A percentile compares a stretch with the other conserved stretches of the same genome.
These are phyloP conservation scores for Drosophila helvetica DNA, from an alignment of 2,888 invertebrate genomes.

Conservation along the genomic window DNA sequence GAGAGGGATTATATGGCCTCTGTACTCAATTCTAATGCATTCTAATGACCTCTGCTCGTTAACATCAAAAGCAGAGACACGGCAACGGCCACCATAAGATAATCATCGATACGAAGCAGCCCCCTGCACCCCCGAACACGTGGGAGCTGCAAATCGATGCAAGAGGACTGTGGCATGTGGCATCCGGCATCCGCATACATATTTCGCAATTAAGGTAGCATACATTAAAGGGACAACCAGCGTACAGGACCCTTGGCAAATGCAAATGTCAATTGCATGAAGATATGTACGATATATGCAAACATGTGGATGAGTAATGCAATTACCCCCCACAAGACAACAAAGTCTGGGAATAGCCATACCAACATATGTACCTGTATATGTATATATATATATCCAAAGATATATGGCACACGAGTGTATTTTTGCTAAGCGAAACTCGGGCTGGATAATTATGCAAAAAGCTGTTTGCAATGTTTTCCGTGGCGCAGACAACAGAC, in stretches of 20 bases:
- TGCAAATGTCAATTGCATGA: slow-evolving; percentile 8
- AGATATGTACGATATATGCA: neutral
- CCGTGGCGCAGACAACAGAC: slow-evolving; percentile 47
- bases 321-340: slow-evolving; percentile 19
- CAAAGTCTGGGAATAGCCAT: slow-evolving; percentile 1
- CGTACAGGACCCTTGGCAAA: slow-evolving; percentile 2
- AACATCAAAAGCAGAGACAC: neutral
- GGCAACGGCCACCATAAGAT: neutral
- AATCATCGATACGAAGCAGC: no score
- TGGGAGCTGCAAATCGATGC: neutral
- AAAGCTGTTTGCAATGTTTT: slow-evolving; percentile 56
- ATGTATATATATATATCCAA: no score
- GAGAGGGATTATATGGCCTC: neutral
- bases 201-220: slow-evolving; percentile 59
- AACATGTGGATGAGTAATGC: slow-evolving; percentile 14
- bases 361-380: no score
- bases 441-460: slow-evolving; percentile 71
- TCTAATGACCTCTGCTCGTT: neutral
- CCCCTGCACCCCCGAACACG: no score
- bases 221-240: slow-evolving; percentile 55
- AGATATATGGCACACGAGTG: no score
- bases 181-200: slow-evolving; percentile 13
- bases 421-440: no score
- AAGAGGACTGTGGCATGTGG: neutral
- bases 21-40: neutral